phyloP scores from a whole-genome alignment of 2,797 vertebrate species.

The Menidia menidia region DNA sequence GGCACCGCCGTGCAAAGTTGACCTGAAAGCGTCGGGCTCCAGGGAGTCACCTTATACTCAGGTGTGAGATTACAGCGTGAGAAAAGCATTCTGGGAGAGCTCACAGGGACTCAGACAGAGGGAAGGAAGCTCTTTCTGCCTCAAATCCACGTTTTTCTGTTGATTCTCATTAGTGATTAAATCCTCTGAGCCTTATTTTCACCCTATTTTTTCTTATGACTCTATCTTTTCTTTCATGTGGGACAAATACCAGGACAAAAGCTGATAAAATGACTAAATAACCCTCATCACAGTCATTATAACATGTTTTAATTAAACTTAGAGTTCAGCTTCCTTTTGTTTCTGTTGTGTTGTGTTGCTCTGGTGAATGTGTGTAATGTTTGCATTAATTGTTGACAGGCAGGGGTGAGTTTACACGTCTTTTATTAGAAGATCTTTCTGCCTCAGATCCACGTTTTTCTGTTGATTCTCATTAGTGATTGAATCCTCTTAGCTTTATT shows the following conservation, averaged over 20 bases:
- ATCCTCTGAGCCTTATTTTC: conserved; percentile 2
- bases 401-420: too few species aligned
- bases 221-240: neutral
- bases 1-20: conserved; percentile 73
- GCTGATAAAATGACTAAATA: too few species aligned
- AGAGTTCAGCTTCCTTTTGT: too few species aligned
- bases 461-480: conserved; percentile 5
- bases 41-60: conserved; percentile 81
- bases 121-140: conserved; percentile 35
- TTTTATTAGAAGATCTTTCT: conserved; percentile 20
- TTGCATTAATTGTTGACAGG: too few species aligned
- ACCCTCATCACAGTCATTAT: too few species aligned
- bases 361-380: too few species aligned
- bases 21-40: conserved; percentile 69
- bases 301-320: too few species aligned
- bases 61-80: conserved; percentile 85
- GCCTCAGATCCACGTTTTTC: conserved; percentile 7
- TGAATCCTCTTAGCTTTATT: conserved; percentile 1
- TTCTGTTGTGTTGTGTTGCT: too few species aligned
- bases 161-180: conserved; percentile 5
- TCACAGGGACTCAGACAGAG: conserved; percentile 44
- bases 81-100: conserved; percentile 80
- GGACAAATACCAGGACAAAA: neutral
- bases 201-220: neutral
- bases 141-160: conserved; percentile 1